These are phyloP conservation scores for Coluber constrictor DNA, from an alignment of 2,797 vertebrate species.

Conservation along the genomic window DNA sequence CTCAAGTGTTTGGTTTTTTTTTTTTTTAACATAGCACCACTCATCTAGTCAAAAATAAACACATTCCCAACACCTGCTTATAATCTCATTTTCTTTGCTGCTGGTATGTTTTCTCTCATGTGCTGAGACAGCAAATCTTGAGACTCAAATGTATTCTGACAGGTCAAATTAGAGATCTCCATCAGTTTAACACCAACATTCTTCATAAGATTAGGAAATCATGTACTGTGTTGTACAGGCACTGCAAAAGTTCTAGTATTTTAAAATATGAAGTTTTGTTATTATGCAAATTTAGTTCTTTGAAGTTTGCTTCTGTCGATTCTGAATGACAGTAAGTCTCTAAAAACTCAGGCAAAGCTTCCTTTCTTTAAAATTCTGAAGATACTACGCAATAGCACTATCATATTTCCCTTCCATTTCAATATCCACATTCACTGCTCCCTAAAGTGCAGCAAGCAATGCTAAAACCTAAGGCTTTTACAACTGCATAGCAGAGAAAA, in stretches of 20 bases:
- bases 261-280: not conserved
- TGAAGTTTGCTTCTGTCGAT: not conserved
- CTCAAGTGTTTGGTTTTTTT: not conserved
- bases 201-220: not conserved
- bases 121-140: not conserved
- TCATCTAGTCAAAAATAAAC: not conserved
- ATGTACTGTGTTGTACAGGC: not conserved
- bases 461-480: not conserved
- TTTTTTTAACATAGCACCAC: not conserved
- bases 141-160: not conserved
- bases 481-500: not conserved
- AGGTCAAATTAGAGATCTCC: not conserved
- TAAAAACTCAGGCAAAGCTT: not conserved
- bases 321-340: not conserved
- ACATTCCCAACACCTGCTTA: not conserved
- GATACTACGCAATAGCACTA: not conserved
- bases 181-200: not conserved
- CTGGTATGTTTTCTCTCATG: not conserved
- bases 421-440: not conserved
- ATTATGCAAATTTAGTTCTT: not conserved
- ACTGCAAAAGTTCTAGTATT: not conserved
- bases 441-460: not conserved
- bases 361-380: not conserved
- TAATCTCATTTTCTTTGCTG: not conserved
- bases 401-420: not conserved